Percentiles rank a stretch among this genome's conserved stretches.
Evolutionary conservation across 2,888 invertebrate species (phyloP).

Genomic region (Ectemnius lituratus): DNA sequence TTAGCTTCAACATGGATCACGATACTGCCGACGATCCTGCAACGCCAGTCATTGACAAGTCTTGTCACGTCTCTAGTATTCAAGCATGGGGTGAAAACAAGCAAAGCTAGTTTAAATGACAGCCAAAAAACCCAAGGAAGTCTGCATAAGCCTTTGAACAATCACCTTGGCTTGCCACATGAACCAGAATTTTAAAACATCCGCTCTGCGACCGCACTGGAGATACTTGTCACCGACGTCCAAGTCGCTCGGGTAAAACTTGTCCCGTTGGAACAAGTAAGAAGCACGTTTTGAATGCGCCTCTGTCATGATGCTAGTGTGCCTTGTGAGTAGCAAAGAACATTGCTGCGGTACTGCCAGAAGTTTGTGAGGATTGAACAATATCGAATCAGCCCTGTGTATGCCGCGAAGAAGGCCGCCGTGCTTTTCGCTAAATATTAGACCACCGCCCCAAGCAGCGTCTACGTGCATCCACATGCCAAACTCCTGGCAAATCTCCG

Average conservation of each 20-base stretch:
- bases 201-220: constrained; percentile 85
- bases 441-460: constrained; percentile 82
- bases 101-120: constrained; percentile 1
- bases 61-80: constrained; percentile 16
- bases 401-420: constrained; percentile 79
- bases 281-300: constrained; percentile 79
- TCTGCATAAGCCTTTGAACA: too few relatives aligned
- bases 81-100: background rate
- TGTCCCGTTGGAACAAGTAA: constrained; percentile 81
- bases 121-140: background rate
- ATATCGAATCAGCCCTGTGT: constrained; percentile 81
- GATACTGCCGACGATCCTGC: constrained; percentile 7
- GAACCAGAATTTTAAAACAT: constrained; percentile 85
- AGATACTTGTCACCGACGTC: constrained; percentile 82
- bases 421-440: constrained; percentile 80
- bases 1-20: constrained; percentile 27
- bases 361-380: constrained; percentile 83
- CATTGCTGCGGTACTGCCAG: constrained; percentile 82
- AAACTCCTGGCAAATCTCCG: constrained; percentile 79
- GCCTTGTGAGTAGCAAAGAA: constrained; percentile 78
- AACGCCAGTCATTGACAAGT: constrained; percentile 8
- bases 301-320: constrained; percentile 75
- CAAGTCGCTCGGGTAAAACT: constrained; percentile 79
- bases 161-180: constrained; percentile 84
- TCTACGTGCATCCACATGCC: constrained; percentile 82